Percentiles rank a stretch among this genome's conserved stretches.
Conservation (phyloP, 2,113 vertebrate species). For the Brachyhypopomus gauderio region DNA sequence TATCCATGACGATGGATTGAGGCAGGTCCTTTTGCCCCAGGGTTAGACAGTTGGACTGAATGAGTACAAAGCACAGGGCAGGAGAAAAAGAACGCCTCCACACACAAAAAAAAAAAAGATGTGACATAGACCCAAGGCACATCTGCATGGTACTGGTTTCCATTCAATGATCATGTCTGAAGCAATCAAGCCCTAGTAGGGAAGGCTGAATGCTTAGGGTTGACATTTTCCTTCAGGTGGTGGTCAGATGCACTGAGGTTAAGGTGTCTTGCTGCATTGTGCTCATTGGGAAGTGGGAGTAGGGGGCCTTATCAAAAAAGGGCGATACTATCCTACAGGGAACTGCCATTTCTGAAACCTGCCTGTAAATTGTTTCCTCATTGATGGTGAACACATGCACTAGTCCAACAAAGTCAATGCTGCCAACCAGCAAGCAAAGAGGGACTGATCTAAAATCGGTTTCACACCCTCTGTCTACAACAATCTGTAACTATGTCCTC, state of each 20-base stretch:
- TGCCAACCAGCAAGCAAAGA: not conserved
- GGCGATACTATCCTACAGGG: slow-evolving; percentile 3
- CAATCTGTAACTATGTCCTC: slow-evolving; percentile 35
- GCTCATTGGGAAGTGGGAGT: slow-evolving; percentile 29
- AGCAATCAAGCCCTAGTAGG: slow-evolving; percentile 4
- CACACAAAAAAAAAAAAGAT: no score
- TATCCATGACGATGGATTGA: not conserved
- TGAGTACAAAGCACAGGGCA: slow-evolving; percentile 47
- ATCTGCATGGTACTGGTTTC: slow-evolving; percentile 65
- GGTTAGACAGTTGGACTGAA: not conserved
- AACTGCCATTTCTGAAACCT: not conserved
- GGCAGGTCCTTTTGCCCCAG: no score
- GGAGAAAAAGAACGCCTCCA: slow-evolving; percentile 65
- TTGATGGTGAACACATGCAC: slow-evolving; percentile 1
- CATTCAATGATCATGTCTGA: no score
- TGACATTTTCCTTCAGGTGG: slow-evolving; percentile 3
- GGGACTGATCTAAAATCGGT: not conserved
- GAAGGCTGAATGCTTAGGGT: not conserved
- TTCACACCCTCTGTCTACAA: no score
- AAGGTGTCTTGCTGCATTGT: slow-evolving; percentile 43
- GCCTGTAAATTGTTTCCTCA: not conserved
- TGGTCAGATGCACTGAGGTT: not conserved
- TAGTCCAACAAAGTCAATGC: not conserved
- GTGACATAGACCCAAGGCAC: slow-evolving; percentile 75
- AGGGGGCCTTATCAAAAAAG: not conserved